Conservation (phyloP, 2,113 vertebrate species). For the Bagarius yarrelli region DNA sequence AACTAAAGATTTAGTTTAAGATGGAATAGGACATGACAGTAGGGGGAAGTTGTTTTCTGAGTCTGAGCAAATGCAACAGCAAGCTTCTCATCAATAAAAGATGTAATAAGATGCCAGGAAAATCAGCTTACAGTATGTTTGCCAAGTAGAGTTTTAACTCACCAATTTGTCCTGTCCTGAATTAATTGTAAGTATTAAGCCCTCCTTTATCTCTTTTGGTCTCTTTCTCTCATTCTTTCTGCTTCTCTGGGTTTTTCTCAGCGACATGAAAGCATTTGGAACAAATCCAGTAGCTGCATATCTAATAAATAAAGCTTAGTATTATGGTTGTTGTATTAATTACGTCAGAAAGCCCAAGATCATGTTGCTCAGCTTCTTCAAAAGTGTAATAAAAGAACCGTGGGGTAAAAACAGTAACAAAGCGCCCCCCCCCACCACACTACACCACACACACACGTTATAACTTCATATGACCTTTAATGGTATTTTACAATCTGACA, state of each 20-base stretch:
- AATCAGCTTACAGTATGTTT: slow-evolving; percentile 44
- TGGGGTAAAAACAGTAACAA: slow-evolving; percentile 61
- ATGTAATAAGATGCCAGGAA: slow-evolving; percentile 46
- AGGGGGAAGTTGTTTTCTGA: slow-evolving; percentile 39
- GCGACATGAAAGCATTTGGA: slow-evolving; percentile 36
- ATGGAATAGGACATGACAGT: slow-evolving; percentile 52
- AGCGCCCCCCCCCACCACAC: slow-evolving; percentile 55
- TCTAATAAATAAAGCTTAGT: slow-evolving; percentile 52
- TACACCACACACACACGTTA: slow-evolving; percentile 32
- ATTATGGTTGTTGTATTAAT: slow-evolving; percentile 64
- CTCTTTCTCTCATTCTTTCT: background rate
- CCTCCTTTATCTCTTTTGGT: background rate
- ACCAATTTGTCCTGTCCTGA: slow-evolving; percentile 54
- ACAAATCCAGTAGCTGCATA: slow-evolving; percentile 22
- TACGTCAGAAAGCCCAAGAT: slow-evolving; percentile 58
- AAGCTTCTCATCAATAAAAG: slow-evolving; percentile 47
- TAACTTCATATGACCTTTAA: slow-evolving; percentile 69
- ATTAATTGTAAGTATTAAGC: slow-evolving; percentile 40
- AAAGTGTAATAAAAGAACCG: slow-evolving; percentile 58
- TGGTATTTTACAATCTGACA: slow-evolving; percentile 66
- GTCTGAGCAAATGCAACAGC: slow-evolving; percentile 51
- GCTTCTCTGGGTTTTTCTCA: background rate
- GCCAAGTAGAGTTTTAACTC: slow-evolving; percentile 48
- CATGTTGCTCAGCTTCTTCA: slow-evolving; percentile 47
- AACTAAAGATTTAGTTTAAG: slow-evolving; percentile 54